Conservation (phyloP, 2,113 vertebrate species). For the Pangasianodon hypophthalmus region DNA sequence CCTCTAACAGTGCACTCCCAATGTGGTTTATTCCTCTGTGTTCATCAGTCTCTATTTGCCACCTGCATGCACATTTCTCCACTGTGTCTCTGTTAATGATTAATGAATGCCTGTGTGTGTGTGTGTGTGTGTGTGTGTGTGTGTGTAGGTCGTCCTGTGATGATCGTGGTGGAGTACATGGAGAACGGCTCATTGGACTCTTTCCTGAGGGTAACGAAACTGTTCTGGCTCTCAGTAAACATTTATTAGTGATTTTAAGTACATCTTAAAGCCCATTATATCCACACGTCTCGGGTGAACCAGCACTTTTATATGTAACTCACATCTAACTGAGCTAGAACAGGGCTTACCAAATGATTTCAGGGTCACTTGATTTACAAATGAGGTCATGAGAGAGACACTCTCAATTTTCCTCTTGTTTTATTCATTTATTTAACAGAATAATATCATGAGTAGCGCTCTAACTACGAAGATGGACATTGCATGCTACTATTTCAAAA, state of each 20-base stretch:
- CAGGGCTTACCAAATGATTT: neutral
- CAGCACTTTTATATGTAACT: neutral
- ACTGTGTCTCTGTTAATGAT: neutral
- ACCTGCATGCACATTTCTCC: neutral
- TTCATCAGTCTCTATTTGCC: neutral
- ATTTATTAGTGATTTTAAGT: neutral
- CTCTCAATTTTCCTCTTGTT: neutral
- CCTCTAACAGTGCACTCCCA: neutral
- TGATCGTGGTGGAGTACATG: conserved; percentile 56
- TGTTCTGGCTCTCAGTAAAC: neutral
- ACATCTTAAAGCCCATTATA: neutral
- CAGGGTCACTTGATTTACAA: neutral
- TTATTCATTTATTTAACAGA: neutral
- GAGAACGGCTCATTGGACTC: conserved; percentile 55
- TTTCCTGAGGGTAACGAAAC: conserved; percentile 51
- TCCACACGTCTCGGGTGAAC: neutral
- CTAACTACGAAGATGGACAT: neutral
- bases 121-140: conserved; percentile 22
- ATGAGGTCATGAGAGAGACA: neutral
- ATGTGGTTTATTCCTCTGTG: neutral
- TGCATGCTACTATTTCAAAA: neutral
- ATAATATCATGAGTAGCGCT: neutral
- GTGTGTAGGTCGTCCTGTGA: conserved; percentile 51
- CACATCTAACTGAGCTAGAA: no score
- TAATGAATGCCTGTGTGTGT: neutral